These are phyloP conservation scores for Catostomus latipinnis DNA, from an alignment of 2,797 vertebrate genomes.

Conservation along the genomic window DNA sequence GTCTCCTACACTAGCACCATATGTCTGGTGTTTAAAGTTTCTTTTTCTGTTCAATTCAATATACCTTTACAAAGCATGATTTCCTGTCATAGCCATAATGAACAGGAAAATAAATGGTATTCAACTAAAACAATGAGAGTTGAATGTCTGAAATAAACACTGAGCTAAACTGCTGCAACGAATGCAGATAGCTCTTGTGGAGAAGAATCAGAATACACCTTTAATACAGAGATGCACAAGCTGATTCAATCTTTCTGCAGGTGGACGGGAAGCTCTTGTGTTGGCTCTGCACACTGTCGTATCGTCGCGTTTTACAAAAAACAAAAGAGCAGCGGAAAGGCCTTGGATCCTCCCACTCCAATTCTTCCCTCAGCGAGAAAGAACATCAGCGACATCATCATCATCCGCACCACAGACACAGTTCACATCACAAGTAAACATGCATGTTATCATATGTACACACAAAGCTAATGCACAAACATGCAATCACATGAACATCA, in stretches of 20 bases:
- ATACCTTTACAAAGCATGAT: not conserved
- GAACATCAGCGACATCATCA: conserved; percentile 94
- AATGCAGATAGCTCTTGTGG: not conserved
- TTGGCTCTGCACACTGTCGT: conserved; percentile 97
- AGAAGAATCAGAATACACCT: not conserved
- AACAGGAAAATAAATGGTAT: not conserved
- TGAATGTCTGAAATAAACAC: too few relatives aligned
- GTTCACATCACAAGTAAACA: conserved; percentile 92
- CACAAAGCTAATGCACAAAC: not conserved
- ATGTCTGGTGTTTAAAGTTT: too few relatives aligned
- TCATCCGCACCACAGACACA: conserved; percentile 86
- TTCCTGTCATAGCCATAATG: not conserved
- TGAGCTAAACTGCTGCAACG: too few relatives aligned
- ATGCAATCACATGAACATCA: not conserved
- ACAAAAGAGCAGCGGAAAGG: conserved; percentile 98
- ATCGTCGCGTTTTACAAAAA: conserved; percentile 98
- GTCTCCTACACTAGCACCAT: too few relatives aligned
- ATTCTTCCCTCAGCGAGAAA: conserved; percentile 95
- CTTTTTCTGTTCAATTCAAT: too few relatives aligned
- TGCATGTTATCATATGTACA: not conserved
- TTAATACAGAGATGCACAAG: not conserved
- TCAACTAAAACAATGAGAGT: too few relatives aligned
- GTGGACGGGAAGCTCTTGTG: conserved; percentile 97
- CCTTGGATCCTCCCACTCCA: conserved; percentile 91
- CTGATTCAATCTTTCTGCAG: conserved; percentile 69